Evolutionary conservation across 1,140 invertebrate genomes (phyloP).

Genomic region (Philotrypesis tridentata): DNA sequence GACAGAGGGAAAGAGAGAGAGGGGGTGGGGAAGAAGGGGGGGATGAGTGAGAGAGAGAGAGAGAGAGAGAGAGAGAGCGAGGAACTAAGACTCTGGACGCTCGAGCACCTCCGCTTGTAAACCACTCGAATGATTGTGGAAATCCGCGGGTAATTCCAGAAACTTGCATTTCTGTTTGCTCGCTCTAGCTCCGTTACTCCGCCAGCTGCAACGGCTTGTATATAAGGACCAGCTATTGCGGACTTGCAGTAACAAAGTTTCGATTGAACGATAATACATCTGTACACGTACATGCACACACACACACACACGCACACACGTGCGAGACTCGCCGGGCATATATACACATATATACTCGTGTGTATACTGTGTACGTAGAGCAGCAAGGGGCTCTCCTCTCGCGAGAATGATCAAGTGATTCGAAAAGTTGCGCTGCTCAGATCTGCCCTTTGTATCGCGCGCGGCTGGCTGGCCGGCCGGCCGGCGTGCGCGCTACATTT

Average conservation of each 20-base stretch:
- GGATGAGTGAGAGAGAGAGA: no score
- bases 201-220: background rate
- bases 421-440: slow-evolving; percentile 18
- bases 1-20: background rate
- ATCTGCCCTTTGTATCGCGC: background rate
- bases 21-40: no score
- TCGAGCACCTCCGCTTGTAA: background rate
- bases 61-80: background rate
- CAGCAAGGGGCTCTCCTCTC: background rate
- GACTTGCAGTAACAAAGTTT: slow-evolving; percentile 9
- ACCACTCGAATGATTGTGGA: slow-evolving; percentile 39
- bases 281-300: background rate
- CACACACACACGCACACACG: background rate
- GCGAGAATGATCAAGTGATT: slow-evolving; percentile 45
- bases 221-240: background rate
- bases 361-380: background rate
- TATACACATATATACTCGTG: background rate
- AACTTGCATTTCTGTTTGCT: slow-evolving; percentile 43
- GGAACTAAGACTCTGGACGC: background rate
- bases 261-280: slow-evolving; percentile 43
- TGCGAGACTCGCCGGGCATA: no score
- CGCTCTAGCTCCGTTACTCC: background rate
- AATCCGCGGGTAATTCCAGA: slow-evolving; percentile 29
- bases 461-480: no score
- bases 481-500: slow-evolving; percentile 23